phyloP scores from a whole-genome alignment of 1,140 invertebrate species.

The Brachionus manjavacas region DNA sequence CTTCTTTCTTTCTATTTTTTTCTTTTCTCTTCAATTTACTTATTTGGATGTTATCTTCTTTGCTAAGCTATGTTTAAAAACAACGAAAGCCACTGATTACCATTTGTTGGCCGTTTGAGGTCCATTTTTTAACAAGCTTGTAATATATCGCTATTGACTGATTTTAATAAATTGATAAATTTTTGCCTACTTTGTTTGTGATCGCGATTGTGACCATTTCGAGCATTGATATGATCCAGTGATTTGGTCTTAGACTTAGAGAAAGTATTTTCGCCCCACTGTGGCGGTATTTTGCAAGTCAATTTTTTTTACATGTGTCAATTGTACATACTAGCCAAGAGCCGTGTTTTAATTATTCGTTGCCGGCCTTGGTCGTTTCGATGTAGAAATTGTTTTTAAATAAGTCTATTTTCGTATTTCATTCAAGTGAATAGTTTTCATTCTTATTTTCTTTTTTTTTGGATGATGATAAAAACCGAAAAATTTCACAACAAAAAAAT shows the following conservation, averaged over 20 bases:
- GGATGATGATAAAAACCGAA: not conserved
- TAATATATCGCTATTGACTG: not conserved
- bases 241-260: not conserved
- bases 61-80: not conserved
- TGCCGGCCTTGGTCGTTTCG: not conserved
- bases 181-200: not conserved
- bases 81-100: not conserved
- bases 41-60: not conserved
- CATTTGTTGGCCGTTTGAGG: not conserved
- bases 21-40: not conserved
- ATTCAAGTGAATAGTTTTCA: not conserved
- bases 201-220: not conserved
- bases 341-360: not conserved
- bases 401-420: conserved; percentile 12
- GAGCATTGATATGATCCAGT: not conserved
- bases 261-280: not conserved
- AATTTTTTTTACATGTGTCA: not conserved
- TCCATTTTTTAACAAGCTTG: not conserved
- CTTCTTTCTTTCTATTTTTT: not conserved
- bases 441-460: not conserved
- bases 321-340: not conserved
- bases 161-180: not conserved
- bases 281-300: not conserved
- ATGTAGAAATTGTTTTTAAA: not conserved
- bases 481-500: not conserved